phyloP scores from a whole-genome alignment of 2,113 vertebrate species.

The Indicator indicator region DNA sequence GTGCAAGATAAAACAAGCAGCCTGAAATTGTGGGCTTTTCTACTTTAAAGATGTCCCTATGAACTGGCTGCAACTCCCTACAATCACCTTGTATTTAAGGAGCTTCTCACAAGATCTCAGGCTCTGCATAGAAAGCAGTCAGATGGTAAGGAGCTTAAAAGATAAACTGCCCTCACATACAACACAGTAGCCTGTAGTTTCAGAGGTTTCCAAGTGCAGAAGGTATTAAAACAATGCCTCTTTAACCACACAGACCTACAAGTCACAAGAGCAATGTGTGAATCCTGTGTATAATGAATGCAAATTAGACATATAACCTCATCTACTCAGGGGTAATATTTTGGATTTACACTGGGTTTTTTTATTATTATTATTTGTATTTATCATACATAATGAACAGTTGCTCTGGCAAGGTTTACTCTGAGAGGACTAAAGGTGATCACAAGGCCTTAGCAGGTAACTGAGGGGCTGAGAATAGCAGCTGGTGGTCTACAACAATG shows the following conservation, averaged over 20 bases:
- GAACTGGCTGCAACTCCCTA: neutral
- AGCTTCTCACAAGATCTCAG: neutral
- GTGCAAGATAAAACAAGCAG: neutral
- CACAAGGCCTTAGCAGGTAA: neutral
- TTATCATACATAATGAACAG: neutral
- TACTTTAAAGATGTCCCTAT: neutral
- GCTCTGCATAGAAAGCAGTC: neutral
- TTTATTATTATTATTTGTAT: neutral
- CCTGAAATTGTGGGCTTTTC: neutral
- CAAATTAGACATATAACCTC: neutral
- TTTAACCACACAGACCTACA: neutral
- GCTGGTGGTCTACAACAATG: neutral
- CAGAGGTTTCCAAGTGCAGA: neutral
- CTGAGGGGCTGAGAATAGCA: neutral
- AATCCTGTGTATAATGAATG: neutral
- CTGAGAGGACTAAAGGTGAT: neutral
- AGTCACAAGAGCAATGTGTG: neutral
- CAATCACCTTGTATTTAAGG: neutral
- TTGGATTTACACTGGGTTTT: neutral
- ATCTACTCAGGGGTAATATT: neutral
- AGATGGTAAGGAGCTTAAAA: conserved; percentile 3
- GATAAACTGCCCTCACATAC: neutral
- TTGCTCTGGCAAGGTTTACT: neutral
- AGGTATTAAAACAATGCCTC: neutral
- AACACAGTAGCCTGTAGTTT: neutral